Evolutionary conservation across 1,140 invertebrate genomes (phyloP), one percentile per base, ranked within the genome.

Genomic region (Stegodyphus mimosarum): DNA sequence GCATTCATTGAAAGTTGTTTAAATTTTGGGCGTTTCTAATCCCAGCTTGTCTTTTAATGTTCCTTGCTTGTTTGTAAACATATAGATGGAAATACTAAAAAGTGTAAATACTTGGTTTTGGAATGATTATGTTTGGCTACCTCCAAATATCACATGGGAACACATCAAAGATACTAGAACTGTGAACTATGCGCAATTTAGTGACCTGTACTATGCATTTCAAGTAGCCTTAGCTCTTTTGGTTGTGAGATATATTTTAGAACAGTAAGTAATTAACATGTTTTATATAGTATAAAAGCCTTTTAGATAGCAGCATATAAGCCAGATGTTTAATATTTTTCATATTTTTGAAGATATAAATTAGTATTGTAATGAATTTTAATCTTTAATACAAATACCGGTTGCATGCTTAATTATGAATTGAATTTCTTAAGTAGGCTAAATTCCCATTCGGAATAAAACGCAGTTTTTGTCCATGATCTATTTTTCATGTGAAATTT

Each of bases 81-180:
- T 87, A 51, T 76, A 81, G 71, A 83, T 81, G 75, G 86, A 79
- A 73, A 67, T 70, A 63, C 33, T 87, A 55, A 63, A 64, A 73
- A 72, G 63, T 60, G 73, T 87, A 64, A 79, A 76, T n/a, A 76
- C 69, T 60, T 88, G 87, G 87, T 96, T 97, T 91, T 97, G 96
- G 96, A 93, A 93, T 88, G 93, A 95, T 88, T 90, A 93, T 88
- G 91, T 97, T 88, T 97, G 96, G 96, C 92, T 97, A 88, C 96
- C 96, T 83, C 95, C 96, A 86, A 96, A 96, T 90, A 94, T 94
- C 83, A 95, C 95, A 88, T 98, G 96, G 96, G 92, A 92, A n/a
- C 94, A 97, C 89, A 94, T 97, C 69, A 92, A 93, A 88, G 94
- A 96, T 48, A 95, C 93, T 86, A 92, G 95, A 69, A 92, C 93